Evolutionary conservation across 2,113 vertebrate species (phyloP), one percentile per base, ranked within the genome.

Genomic region (Anarrhichthys ocellatus): DNA sequence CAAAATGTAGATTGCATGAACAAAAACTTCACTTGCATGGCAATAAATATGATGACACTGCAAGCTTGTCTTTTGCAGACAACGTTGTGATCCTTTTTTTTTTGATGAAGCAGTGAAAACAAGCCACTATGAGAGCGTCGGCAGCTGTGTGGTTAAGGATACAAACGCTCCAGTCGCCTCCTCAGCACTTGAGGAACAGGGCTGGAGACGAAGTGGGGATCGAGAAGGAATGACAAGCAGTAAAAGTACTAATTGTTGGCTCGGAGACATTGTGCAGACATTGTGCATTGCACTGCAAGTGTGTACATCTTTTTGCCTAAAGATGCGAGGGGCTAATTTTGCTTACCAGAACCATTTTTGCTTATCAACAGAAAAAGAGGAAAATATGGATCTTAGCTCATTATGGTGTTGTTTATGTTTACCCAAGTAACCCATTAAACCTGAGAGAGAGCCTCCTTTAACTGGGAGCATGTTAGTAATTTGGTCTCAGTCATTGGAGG

Each of bases 11-110:
- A 92, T 92, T 84, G 84, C 68, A 62, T 80, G 89, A 92, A 94
- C 83, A 89, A 90, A 93, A 94, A 93, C 87, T 84, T 84, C 74
- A 87, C 85, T 92, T 81, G 86, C 87, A 84, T 93, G 91, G 92
- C 90, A 91, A 85, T 90, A 94, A 94, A 95, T 93, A 83, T 94
- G 94, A 95, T 94, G 93, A 93, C 89, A 85, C 63, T 84, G 93
- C 93, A 94, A 93, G 85, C 90, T 92, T 87, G 88, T 94, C 91
- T 93, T 93, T 91, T 91, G 90, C 92, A 80, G 78, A 94, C 91
- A 94, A 94, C 92, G 90, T 92, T 93, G 78, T 91, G 85, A 93
- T 92, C 66, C 86, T 85, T 86, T 74, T 83, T 92, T 91, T 93
- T 93, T 90, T 93, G 92, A 94, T 94, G 92, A 94, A 93, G 78